These are phyloP conservation scores for Antitype chi DNA, from an alignment of 2,888 invertebrate species.

Conservation along the genomic window DNA sequence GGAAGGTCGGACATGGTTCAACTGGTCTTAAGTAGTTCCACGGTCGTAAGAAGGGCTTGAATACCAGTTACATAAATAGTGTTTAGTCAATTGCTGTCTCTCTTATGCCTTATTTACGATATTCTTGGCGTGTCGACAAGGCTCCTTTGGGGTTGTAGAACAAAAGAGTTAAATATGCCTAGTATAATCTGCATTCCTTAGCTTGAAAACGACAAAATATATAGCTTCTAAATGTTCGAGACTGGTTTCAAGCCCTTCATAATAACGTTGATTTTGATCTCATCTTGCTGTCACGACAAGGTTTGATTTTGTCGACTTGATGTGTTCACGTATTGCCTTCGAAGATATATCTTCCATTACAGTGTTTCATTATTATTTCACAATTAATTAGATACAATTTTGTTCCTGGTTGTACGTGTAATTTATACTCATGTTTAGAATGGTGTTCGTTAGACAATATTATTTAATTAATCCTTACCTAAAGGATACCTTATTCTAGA, in stretches of 20 bases:
- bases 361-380: conserved; percentile 43
- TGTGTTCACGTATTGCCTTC: conserved; percentile 76
- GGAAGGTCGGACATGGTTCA: conserved; percentile 90
- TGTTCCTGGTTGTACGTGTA: conserved; percentile 60
- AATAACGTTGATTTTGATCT: conserved; percentile 60
- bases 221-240: conserved; percentile 4
- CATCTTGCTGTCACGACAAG: conserved; percentile 65
- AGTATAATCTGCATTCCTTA: conserved; percentile 14
- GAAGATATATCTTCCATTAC: conserved; percentile 56
- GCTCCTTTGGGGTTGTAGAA: conserved; percentile 8
- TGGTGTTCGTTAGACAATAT: conserved; percentile 58
- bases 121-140: conserved; percentile 10
- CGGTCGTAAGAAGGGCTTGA: conserved; percentile 52
- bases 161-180: conserved; percentile 18
- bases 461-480: conserved; percentile 36
- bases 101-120: conserved; percentile 28
- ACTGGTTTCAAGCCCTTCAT: conserved; percentile 50
- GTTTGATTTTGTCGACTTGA: conserved; percentile 67
- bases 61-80: conserved; percentile 30
- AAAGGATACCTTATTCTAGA: conserved; percentile 15
- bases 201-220: conserved; percentile 2
- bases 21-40: conserved; percentile 85
- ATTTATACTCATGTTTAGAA: conserved; percentile 53
- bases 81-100: conserved; percentile 48
- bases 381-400: conserved; percentile 47